Base-by-base conservation (phyloP, 2,888 invertebrate species). In the Hetaerina titia region DNA sequence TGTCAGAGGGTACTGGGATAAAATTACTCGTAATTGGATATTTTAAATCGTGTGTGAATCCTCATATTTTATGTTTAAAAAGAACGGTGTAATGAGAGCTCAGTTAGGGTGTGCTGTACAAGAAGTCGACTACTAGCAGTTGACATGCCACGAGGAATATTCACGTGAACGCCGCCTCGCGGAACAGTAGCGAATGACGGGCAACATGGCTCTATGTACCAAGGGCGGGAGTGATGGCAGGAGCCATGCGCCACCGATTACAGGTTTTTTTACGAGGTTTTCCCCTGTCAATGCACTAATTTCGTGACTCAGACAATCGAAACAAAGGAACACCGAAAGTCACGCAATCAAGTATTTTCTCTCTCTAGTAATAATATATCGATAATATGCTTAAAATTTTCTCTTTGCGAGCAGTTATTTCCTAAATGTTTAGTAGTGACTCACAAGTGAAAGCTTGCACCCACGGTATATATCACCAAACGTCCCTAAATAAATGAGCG, bases 271-370 rank as follows among this genome's bases (percentile, higher is more conserved):
- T 81, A 15, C 13, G 13, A 31, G 11, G 13, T 31, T 81, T 31
- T 81, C 6, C 13, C 13, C 81, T 11, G 81, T 4, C 81, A 81
- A 81, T 31, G 81, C 81, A 22, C 25, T 81, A 31, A 11, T 81
- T 31, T 81, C 81, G 81, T 81, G 81, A 81, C 81, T 81, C 81
- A 13, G 31, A 7, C 81, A 81, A 13, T 81, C 22, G 81, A 81
- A 81, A 81, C 13, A 31, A 81, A 25, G 81, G 81, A 31, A 31
- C 31, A 25, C 81, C 2, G 11, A 81, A 5, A 81, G 81, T 81
- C 81, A 81, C 81, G 81, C 81, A 31, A 81, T 25, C 6, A 81
- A 81, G 81, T 81, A 13, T 81, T 81, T 81, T 81, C 81, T n/a
- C n/a, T 69, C 69, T 5, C 8, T 31, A 31, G n/a, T 15, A 9